Evolutionary conservation across 1,140 invertebrate species (phyloP).

Genomic region (Lepidurus apus): DNA sequence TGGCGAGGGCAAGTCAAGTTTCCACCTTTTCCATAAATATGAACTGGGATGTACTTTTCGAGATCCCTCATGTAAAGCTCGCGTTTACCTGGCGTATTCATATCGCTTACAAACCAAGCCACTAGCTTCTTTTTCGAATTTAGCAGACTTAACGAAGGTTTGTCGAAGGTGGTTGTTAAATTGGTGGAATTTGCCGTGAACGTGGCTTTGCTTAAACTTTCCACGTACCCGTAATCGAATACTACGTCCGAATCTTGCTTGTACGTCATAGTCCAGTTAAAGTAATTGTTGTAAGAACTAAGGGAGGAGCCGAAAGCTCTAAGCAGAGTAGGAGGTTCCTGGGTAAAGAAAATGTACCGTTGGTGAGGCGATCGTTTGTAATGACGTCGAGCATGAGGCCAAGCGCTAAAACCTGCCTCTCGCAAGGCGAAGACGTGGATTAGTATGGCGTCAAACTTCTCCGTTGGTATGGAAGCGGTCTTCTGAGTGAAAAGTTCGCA

Average conservation of each 20-base stretch:
- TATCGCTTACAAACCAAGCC: conserved; percentile 31
- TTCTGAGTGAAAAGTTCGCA: neutral
- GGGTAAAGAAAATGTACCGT: conserved; percentile 37
- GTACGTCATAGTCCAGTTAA: conserved; percentile 52
- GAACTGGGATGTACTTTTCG: conserved; percentile 20
- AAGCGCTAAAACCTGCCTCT: neutral
- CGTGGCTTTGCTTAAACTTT: neutral
- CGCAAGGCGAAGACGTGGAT: neutral
- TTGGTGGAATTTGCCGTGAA: neutral
- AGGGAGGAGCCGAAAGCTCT: neutral
- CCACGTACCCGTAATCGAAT: conserved; percentile 40
- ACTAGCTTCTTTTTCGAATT: conserved; percentile 30
- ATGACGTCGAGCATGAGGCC: conserved; percentile 35
- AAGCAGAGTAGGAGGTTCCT: conserved; percentile 38
- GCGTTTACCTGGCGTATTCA: conserved; percentile 25
- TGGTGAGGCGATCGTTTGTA: conserved; percentile 32
- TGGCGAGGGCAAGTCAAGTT: neutral
- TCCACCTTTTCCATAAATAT: conserved; percentile 5
- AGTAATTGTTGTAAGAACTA: conserved; percentile 37
- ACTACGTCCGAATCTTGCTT: conserved; percentile 44
- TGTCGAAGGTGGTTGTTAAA: neutral
- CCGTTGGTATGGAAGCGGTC: neutral
- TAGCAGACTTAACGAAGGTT: neutral
- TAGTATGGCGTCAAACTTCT: neutral
- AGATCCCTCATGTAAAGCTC: conserved; percentile 29